Evolutionary conservation across 2,888 invertebrate genomes (phyloP).

Genomic region (Cantharis nigra): DNA sequence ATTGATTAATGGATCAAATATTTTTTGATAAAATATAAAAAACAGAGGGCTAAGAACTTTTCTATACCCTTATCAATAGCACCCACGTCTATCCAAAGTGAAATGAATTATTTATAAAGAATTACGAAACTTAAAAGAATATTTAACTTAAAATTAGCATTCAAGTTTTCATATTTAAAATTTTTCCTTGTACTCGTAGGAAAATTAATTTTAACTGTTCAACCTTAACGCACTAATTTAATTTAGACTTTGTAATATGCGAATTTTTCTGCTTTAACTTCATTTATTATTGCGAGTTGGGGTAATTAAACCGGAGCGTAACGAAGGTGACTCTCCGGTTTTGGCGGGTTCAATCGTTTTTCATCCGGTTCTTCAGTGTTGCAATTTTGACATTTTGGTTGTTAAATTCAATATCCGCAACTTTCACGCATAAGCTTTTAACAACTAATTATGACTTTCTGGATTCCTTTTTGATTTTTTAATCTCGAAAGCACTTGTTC

Average conservation of each 20-base stretch:
- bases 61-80: background rate
- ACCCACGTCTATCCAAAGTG: background rate
- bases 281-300: background rate
- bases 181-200: background rate
- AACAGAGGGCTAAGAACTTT: background rate
- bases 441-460: no score
- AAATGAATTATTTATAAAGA: background rate
- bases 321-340: no score
- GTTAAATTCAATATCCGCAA: no score
- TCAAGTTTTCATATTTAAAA: background rate
- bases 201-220: background rate
- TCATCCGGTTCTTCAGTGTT: no score
- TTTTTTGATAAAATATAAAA: background rate
- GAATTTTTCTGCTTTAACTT: background rate
- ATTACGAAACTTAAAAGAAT: background rate
- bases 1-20: background rate
- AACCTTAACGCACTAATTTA: background rate
- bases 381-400: no score
- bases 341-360: no score
- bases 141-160: background rate
- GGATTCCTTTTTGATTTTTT: no score
- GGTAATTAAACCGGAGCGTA: no score
- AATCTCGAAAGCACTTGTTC: no score
- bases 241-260: background rate
- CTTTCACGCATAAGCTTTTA: no score